These are phyloP conservation scores for Zootoca vivipara DNA, from an alignment of 2,113 vertebrate species.

Conservation along the genomic window DNA sequence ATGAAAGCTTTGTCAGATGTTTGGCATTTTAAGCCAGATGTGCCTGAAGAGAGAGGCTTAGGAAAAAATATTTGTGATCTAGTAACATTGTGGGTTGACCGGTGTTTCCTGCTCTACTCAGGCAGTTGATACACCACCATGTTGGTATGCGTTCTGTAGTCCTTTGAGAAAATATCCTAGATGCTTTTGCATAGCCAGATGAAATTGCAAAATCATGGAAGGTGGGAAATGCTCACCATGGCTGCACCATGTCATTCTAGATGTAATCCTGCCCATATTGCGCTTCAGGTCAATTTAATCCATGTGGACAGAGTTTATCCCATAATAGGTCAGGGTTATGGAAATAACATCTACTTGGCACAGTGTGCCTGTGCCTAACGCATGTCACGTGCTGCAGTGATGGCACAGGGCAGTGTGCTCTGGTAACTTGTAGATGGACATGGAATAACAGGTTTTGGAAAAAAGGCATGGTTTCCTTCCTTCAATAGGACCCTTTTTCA, in stretches of 20 bases:
- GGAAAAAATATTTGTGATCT: no score
- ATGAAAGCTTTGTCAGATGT: not conserved
- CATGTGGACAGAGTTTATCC: no score
- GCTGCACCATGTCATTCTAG: not conserved
- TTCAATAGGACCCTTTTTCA: not conserved
- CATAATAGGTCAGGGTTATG: not conserved
- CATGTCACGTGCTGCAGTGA: not conserved
- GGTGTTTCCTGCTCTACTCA: no score
- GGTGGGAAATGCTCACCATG: not conserved
- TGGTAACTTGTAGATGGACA: not conserved
- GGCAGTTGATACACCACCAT: no score
- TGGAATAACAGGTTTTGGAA: not conserved
- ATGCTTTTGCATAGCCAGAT: not conserved
- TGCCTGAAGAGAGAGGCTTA: no score
- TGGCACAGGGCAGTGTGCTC: not conserved
- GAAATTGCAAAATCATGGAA: not conserved
- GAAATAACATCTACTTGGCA: not conserved
- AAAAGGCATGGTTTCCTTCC: not conserved
- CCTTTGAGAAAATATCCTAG: no score
- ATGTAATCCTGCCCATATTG: not conserved
- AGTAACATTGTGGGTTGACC: no score
- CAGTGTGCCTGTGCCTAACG: not conserved
- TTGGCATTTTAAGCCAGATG: no score
- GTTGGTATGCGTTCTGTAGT: not conserved
- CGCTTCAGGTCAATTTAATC: not conserved